Base-by-base conservation (phyloP, 2,888 invertebrate species). In the Molanna angustata region DNA sequence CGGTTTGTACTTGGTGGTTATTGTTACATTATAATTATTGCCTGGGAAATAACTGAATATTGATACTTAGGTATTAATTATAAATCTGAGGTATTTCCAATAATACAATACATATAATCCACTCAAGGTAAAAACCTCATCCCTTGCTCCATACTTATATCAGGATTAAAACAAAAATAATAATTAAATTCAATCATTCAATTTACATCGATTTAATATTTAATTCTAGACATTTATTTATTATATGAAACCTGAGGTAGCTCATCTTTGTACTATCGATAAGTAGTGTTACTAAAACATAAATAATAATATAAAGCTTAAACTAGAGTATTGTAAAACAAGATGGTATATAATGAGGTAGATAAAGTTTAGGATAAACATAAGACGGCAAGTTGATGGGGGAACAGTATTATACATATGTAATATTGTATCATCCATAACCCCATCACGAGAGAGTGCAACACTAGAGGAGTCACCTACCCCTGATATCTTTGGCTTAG, bases 161-260 rank as follows among this genome's bases (percentile, higher is more conserved):
- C 17, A 17, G 20, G 14, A 7, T 41, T 19, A 14, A 19, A 14
- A 21, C 9, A 18, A 17, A 20, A 21, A 20, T 18, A 14, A 7
- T 13, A 35, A 9, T 9, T 9, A 9, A 35, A 9, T 43, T 16
- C n/a, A 39, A 39, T 39, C 14, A 9, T 39, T 4, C 16, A 56
- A 52, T 52, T 52, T 52, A 56, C 52, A 48, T 39, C 41, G 45
- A 48, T 56, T 54, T 55, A n/a, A n/a, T n/a, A n/a, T n/a, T n/a
- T n/a, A n/a, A 52, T 31, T 52, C 48, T 52, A 56, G 20, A 52
- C 48, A n/a, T 9, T 35, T 35, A 62, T 67, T 65, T 58, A 64
- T 56, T 57, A 58, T 55, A 55, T 75, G 76, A 76, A 76, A 73
- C 74, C 74, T 75, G 77, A 77, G 76, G 76, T 77, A 77, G 76